Conservation (phyloP, 2,797 vertebrate species). For the Enteromius trimaculatus region DNA sequence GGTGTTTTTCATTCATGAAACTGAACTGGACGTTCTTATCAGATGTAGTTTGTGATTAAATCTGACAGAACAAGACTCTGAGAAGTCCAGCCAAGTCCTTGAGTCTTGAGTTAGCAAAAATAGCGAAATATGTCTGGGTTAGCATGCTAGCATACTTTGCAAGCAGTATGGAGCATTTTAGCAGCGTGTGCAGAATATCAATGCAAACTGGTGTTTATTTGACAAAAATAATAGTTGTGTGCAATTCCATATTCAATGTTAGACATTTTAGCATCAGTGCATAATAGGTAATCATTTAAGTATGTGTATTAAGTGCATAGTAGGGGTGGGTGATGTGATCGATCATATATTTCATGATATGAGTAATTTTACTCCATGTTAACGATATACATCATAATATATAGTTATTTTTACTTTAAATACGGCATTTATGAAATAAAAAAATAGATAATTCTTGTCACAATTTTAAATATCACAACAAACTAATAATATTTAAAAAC, state of each 20-base stretch:
- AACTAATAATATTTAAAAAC: too few species aligned
- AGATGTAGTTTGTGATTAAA: neutral
- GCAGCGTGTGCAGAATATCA: neutral
- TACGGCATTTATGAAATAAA: neutral
- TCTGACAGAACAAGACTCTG: neutral
- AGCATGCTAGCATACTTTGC: neutral
- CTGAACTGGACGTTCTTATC: neutral
- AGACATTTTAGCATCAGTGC: neutral
- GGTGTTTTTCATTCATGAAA: neutral
- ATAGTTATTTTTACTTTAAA: neutral
- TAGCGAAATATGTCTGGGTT: constrained; percentile 1
- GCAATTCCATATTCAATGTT: neutral
- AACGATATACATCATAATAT: neutral
- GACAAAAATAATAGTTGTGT: neutral
- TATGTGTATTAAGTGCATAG: neutral
- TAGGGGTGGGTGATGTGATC: too few species aligned
- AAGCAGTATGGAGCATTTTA: neutral
- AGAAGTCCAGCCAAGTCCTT: neutral
- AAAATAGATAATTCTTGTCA: too few species aligned
- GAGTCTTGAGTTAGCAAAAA: neutral
- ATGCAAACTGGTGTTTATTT: neutral
- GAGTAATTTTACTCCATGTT: neutral
- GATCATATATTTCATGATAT: neutral
- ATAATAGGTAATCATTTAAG: neutral
- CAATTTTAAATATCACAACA: too few species aligned